phyloP scores from a whole-genome alignment of 2,113 vertebrate genomes.

The Lates calcarifer region DNA sequence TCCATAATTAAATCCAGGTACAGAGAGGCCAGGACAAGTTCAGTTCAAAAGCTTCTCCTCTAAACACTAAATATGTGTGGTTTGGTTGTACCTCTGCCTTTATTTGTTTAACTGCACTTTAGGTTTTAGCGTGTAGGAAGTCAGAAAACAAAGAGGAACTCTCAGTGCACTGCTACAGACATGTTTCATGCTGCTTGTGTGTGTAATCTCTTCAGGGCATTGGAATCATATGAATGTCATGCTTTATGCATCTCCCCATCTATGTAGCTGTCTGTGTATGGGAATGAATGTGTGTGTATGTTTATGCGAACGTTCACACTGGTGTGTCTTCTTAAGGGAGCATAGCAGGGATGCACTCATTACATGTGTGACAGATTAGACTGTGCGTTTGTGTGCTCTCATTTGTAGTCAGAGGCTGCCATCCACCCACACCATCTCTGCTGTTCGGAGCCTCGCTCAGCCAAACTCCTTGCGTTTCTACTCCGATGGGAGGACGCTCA shows the following conservation, averaged over 20 bases:
- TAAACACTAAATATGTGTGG: neutral
- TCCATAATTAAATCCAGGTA: slow-evolving; percentile 51
- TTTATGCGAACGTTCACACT: neutral
- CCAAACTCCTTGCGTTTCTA: slow-evolving; percentile 42
- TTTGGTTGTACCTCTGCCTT: neutral
- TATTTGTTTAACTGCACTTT: neutral
- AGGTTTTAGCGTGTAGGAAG: neutral
- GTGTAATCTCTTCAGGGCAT: slow-evolving; percentile 18
- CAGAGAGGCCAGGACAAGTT: neutral
- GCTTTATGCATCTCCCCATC: slow-evolving; percentile 18
- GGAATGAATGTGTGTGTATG: slow-evolving; percentile 15
- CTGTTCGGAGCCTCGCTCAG: slow-evolving; percentile 43
- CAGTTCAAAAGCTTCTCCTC: neutral
- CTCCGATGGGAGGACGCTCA: slow-evolving; percentile 31
- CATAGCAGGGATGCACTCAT: slow-evolving; percentile 46
- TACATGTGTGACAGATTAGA: slow-evolving; percentile 64
- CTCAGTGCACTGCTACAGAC: neutral
- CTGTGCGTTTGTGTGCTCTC: slow-evolving; percentile 54
- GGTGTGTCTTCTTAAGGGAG: slow-evolving; percentile 44
- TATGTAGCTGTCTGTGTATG: neutral
- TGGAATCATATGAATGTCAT: slow-evolving; percentile 39
- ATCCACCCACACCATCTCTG: slow-evolving; percentile 67
- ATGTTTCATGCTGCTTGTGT: slow-evolving; percentile 29
- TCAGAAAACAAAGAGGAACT: slow-evolving; percentile 1
- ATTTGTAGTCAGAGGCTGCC: slow-evolving; percentile 78